Base-by-base conservation (phyloP, 1,140 invertebrate species). In the Portunus trituberculatus region DNA sequence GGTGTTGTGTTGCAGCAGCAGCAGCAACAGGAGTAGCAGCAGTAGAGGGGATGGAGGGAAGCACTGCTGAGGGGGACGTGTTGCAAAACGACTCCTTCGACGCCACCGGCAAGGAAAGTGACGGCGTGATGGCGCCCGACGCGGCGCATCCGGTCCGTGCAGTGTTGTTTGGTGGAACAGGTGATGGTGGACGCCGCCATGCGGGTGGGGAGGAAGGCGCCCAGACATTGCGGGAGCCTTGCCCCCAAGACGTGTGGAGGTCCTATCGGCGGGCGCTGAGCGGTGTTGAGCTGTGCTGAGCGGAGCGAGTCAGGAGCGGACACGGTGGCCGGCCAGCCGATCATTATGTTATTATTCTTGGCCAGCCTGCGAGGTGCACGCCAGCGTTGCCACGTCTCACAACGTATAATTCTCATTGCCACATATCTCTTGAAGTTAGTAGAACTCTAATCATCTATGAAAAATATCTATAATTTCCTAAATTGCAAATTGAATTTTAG, bases 401-500 rank as follows among this genome's bases (percentile, higher is more conserved):
- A 89, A 87, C 91, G 46, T 95, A 95, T 95, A 95, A 95, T 92
- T 95, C 91, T 95, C 91, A 92, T 95, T 95, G 94, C 94, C 90
- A 95, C 94, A 95, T 95, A 95, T 95, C 94, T 95, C 91, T 92
- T 87, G 91, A 93, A 92, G 90, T 89, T 92, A 92, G 91, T 76
- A 59, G 91, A 95, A 92, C 94, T 95, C 94, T 95, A 95, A 95
- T 95, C 94, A 92, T 92, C 91, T 93, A 95, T 92, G 91, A 95
- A 95, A 95, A 95, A 95, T 95, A 82, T 95, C 76, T 95, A 95
- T 95, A 95, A 95, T 95, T 95, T 92, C 94, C 7, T 46, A 95
- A 95, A 95, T 95, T 95, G 94, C 90, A 95, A 95, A 95, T 95
- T 95, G 94, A 95, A 95, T 95, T 92, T 95, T 95, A 95, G 94